Evolutionary conservation across 2,888 invertebrate genomes (phyloP).

Genomic region (Gandaritis pyraliata): DNA sequence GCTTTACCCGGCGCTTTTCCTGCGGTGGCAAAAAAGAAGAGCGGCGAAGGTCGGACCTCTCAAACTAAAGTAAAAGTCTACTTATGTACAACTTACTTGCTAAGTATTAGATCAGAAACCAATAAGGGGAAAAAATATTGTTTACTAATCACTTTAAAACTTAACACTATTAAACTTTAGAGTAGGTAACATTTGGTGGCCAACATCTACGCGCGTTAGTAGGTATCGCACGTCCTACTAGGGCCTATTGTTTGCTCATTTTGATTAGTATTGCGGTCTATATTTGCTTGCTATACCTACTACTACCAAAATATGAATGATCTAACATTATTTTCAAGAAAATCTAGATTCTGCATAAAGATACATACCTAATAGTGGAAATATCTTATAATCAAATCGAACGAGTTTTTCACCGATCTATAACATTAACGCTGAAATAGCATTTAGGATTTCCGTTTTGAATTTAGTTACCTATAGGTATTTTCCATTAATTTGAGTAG

Average conservation of each 20-base stretch:
- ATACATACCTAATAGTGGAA: too few relatives aligned
- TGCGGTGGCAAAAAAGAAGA: conserved; percentile 21
- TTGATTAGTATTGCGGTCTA: conserved; percentile 44
- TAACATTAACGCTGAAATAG: too few relatives aligned
- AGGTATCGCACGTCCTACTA: conserved; percentile 51
- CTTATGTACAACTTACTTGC: too few relatives aligned
- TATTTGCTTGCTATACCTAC: conserved; percentile 13
- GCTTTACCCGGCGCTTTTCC: conserved; percentile 37
- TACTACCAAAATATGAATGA: conserved; percentile 9
- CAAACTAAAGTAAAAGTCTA: conserved; percentile 12
- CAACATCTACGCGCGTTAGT: conserved; percentile 25
- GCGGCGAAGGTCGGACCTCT: conserved; percentile 25
- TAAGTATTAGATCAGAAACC: neutral
- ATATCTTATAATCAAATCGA: too few relatives aligned
- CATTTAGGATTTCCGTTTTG: too few relatives aligned
- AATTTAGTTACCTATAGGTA: too few relatives aligned
- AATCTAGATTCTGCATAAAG: too few relatives aligned
- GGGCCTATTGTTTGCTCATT: conserved; percentile 65
- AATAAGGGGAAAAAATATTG: neutral
- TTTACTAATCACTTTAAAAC: neutral
- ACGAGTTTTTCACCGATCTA: too few relatives aligned
- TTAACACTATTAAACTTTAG: neutral
- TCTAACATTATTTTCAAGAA: too few relatives aligned
- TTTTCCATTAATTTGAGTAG: too few relatives aligned
- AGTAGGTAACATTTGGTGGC: neutral